Percentiles rank a stretch among this genome's conserved stretches.
Evolutionary conservation across 2,113 vertebrate genomes (phyloP).

Genomic region (Burhinus bistriatus): DNA sequence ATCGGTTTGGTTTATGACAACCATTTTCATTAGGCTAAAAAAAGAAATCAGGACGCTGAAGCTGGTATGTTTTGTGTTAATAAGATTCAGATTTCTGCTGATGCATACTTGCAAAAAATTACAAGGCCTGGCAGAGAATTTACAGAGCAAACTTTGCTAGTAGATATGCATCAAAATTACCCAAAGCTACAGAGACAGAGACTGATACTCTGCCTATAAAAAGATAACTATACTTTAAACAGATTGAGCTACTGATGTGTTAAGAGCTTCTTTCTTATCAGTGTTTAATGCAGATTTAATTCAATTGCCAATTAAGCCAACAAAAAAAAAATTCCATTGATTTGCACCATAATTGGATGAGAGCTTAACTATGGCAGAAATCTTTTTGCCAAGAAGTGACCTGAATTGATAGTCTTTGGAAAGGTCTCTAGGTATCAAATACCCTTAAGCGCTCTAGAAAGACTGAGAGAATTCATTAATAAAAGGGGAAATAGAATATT

Average conservation of each 20-base stretch:
- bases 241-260: background rate
- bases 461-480: background rate
- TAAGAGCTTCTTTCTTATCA: background rate
- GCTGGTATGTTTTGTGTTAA: background rate
- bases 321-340: background rate
- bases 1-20: background rate
- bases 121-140: background rate
- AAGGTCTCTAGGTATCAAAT: background rate
- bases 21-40: background rate
- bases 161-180: background rate
- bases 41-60: background rate
- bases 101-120: background rate
- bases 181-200: background rate
- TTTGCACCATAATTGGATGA: background rate
- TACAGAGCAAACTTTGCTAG: background rate
- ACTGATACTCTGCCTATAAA: background rate
- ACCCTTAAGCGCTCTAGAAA: background rate
- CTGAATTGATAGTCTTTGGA: background rate
- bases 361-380: background rate
- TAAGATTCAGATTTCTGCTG: background rate
- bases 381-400: background rate
- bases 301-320: background rate
- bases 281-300: background rate
- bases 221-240: background rate
- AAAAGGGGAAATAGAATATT: background rate